Conservation (phyloP, 1,140 invertebrate species). For the Aphaenogaster ashmeadi region DNA sequence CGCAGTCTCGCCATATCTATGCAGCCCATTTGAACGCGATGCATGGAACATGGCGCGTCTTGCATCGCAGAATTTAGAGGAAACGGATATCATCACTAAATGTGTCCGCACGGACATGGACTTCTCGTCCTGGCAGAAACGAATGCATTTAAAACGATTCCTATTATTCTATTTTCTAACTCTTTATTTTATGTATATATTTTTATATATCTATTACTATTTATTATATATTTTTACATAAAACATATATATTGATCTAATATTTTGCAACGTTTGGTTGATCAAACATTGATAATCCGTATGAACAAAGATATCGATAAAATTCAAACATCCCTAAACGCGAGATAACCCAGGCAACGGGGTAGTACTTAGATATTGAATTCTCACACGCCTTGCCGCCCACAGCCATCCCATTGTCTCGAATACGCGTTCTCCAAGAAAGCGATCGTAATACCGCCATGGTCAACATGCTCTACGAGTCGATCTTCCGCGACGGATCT, state of each 20-base stretch:
- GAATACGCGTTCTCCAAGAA: not conserved
- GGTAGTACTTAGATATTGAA: constrained; percentile 32
- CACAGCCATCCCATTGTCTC: constrained; percentile 43
- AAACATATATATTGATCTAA: not conserved
- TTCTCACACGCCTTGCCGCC: constrained; percentile 48
- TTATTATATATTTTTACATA: too few species aligned
- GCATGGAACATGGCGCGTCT: constrained; percentile 11
- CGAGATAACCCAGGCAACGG: constrained; percentile 1
- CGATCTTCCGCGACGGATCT: constrained; percentile 2
- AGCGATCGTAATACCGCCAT: constrained; percentile 55
- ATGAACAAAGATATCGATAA: constrained; percentile 3
- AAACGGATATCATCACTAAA: not conserved
- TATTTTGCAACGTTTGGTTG: not conserved
- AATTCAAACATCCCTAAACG: constrained; percentile 6
- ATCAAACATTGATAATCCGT: not conserved
- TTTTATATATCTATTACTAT: not conserved
- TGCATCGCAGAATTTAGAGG: constrained; percentile 18
- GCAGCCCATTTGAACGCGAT: constrained; percentile 20
- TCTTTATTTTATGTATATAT: not conserved
- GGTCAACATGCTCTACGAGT: constrained; percentile 44
- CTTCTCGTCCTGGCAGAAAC: not conserved
- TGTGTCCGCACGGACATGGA: not conserved
- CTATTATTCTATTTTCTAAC: not conserved
- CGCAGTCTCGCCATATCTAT: constrained; percentile 19
- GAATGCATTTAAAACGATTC: not conserved